phyloP scores from a whole-genome alignment of 2,113 vertebrate species.

The Tapirus terrestris region DNA sequence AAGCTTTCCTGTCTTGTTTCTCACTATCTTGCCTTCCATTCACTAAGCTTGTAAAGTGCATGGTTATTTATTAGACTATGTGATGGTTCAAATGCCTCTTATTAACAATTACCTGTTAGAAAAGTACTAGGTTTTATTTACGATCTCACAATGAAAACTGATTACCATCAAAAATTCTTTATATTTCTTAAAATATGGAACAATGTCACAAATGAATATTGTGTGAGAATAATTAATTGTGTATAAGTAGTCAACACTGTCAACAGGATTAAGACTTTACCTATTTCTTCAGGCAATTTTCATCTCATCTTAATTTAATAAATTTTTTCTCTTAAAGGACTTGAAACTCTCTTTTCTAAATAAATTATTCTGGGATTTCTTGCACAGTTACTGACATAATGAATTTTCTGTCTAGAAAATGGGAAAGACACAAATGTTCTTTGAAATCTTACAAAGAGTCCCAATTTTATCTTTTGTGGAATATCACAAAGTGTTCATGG shows the following conservation, averaged over 20 bases:
- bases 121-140: conserved; percentile 59
- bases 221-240: conserved; percentile 46
- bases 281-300: conserved; percentile 13
- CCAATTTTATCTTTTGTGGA: background rate
- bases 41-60: conserved; percentile 31
- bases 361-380: background rate
- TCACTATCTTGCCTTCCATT: background rate
- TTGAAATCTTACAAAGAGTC: background rate
- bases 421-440: background rate
- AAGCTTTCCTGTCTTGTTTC: conserved; percentile 60
- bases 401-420: background rate
- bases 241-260: background rate
- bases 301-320: background rate
- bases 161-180: conserved; percentile 10
- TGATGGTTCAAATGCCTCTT: conserved; percentile 70
- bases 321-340: background rate
- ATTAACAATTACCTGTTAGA: conserved; percentile 62
- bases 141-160: conserved; percentile 55
- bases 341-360: background rate
- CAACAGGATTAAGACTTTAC: background rate
- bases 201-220: conserved; percentile 32
- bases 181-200: conserved; percentile 50
- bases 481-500: background rate
- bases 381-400: background rate
- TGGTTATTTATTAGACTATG: conserved; percentile 63